These are phyloP conservation scores for Poeciliopsis paucimaculata DNA, from an alignment of 2,797 vertebrate species.

Conservation along the genomic window DNA sequence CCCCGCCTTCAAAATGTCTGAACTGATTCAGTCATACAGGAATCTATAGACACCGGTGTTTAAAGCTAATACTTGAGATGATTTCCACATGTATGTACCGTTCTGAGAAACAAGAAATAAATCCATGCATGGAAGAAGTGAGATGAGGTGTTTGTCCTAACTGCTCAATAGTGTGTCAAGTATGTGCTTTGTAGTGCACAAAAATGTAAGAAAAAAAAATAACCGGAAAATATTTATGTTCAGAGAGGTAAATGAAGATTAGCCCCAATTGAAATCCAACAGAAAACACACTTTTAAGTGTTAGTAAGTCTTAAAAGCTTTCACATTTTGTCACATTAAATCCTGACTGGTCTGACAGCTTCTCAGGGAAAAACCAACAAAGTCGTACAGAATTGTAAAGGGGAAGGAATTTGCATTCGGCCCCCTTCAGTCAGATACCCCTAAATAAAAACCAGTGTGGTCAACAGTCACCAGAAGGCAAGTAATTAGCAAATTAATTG, in stretches of 20 bases:
- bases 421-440: neutral
- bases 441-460: neutral
- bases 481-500: neutral
- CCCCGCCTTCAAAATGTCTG: constrained; percentile 15
- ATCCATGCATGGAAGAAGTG: neutral
- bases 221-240: constrained; percentile 19
- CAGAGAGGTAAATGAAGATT: neutral
- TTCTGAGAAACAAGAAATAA: constrained; percentile 12
- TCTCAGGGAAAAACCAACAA: neutral
- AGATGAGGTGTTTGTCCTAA: constrained; percentile 16
- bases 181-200: constrained; percentile 51
- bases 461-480: neutral
- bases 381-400: neutral
- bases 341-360: no score
- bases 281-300: neutral
- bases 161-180: constrained; percentile 44
- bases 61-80: constrained; percentile 72
- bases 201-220: constrained; percentile 18
- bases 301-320: neutral
- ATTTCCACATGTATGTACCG: constrained; percentile 55
- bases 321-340: neutral
- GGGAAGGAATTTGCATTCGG: neutral
- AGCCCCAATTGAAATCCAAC: constrained; percentile 7
- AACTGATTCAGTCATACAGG: constrained; percentile 21
- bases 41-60: constrained; percentile 41